Conservation (phyloP, 1,140 invertebrate genomes). For the Penaeus chinensis region DNA sequence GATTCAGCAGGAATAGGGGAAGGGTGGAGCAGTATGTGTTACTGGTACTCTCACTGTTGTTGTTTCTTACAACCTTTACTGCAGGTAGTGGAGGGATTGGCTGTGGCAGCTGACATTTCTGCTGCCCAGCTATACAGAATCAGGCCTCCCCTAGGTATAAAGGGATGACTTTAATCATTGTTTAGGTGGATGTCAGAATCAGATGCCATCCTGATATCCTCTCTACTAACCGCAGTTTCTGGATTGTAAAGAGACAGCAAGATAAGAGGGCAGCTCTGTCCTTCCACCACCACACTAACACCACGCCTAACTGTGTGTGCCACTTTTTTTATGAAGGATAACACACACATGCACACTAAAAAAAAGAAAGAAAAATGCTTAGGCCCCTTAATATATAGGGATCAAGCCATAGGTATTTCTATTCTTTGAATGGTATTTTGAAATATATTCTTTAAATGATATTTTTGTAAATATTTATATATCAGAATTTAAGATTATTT, state of each 20-base stretch:
- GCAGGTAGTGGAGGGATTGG: neutral
- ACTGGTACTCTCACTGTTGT: too few relatives aligned
- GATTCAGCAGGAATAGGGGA: slow-evolving; percentile 20
- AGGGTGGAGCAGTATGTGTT: slow-evolving; percentile 9
- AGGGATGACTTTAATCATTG: neutral
- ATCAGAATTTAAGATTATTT: slow-evolving; percentile 49
- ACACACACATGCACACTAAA: slow-evolving; percentile 61
- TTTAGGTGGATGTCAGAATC: too few relatives aligned
- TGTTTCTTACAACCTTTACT: slow-evolving; percentile 28
- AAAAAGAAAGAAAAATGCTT: slow-evolving; percentile 30
- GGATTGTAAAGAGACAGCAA: neutral
- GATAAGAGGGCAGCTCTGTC: slow-evolving; percentile 8
- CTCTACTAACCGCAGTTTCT: slow-evolving; percentile 4
- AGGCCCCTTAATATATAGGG: slow-evolving; percentile 50
- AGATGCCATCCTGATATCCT: neutral
- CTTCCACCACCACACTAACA: slow-evolving; percentile 55
- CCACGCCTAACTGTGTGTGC: slow-evolving; percentile 55
- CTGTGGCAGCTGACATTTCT: too few relatives aligned
- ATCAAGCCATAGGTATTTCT: slow-evolving; percentile 50
- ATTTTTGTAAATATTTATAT: slow-evolving; percentile 53
- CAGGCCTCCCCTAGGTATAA: neutral
- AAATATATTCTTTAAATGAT: slow-evolving; percentile 20
- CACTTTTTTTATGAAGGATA: slow-evolving; percentile 48
- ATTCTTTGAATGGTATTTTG: slow-evolving; percentile 50
- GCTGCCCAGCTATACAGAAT: too few relatives aligned